A percentile compares a stretch with the other conserved stretches of the same genome.
phyloP scores from a whole-genome alignment of 1,140 invertebrate species.

The Harpegnathos saltator region DNA sequence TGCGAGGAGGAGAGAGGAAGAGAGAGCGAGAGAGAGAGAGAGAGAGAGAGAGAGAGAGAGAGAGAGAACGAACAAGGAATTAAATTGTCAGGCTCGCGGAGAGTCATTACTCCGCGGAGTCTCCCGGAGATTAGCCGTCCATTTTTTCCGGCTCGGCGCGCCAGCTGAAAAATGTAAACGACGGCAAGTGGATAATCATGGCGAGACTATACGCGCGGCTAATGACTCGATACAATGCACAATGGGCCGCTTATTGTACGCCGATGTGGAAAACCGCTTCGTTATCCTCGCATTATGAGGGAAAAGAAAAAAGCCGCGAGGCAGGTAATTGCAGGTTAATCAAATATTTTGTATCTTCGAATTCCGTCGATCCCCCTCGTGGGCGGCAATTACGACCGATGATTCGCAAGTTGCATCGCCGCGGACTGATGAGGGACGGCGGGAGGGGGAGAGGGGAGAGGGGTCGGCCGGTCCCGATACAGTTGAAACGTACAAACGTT shows the following conservation, averaged over 20 bases:
- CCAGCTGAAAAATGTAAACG: slow-evolving; percentile 48
- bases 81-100: slow-evolving; percentile 59
- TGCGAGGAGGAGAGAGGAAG: no score
- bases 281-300: slow-evolving; percentile 43
- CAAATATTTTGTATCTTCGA: not conserved
- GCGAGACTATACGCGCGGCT: slow-evolving; percentile 27
- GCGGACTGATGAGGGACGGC: slow-evolving; percentile 15
- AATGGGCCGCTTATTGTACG: slow-evolving; percentile 49
- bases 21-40: no score
- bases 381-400: not conserved
- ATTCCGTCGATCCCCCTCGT: slow-evolving; percentile 27
- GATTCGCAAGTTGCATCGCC: not conserved
- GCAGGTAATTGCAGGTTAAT: slow-evolving; percentile 39
- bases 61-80: no score
- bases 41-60: no score
- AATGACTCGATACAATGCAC: slow-evolving; percentile 53
- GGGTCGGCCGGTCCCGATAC: no score
- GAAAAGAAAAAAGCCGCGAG: slow-evolving; percentile 32
- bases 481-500: not conserved
- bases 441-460: no score
- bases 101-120: slow-evolving; percentile 43
- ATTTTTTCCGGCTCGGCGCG: slow-evolving; percentile 11
- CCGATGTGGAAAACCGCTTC: slow-evolving; percentile 52
- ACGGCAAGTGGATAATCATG: slow-evolving; percentile 54
- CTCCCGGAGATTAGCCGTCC: slow-evolving; percentile 42